phyloP scores from a whole-genome alignment of 2,797 vertebrate species.

The Siniperca obscura region DNA sequence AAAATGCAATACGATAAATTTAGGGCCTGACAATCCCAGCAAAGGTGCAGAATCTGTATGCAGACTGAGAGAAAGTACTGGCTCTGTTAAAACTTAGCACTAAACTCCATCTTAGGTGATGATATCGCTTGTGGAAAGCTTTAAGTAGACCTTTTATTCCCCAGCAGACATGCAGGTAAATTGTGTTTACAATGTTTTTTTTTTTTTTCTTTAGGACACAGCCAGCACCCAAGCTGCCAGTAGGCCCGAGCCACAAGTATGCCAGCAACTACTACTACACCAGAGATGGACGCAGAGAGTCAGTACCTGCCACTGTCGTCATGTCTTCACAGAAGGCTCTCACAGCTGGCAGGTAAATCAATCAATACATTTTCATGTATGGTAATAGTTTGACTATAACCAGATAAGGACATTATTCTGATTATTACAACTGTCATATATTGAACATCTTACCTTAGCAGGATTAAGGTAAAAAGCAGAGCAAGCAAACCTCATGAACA shows the following conservation, averaged over 20 bases:
- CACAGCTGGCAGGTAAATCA: conserved; percentile 74
- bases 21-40: neutral
- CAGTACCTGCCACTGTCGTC: conserved; percentile 84
- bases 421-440: neutral
- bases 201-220: conserved; percentile 84
- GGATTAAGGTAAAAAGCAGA: neutral
- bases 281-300: conserved; percentile 92
- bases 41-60: neutral
- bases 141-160: neutral
- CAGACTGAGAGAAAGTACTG: neutral
- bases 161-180: neutral
- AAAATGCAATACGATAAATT: neutral
- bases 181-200: neutral
- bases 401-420: neutral
- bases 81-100: neutral
- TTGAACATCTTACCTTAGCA: neutral
- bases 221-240: conserved; percentile 89
- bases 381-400: neutral
- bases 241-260: conserved; percentile 92
- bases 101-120: neutral
- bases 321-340: conserved; percentile 89
- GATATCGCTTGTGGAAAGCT: neutral
- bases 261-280: conserved; percentile 90
- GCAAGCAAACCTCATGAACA: neutral
- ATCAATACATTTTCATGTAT: neutral